Evolutionary conservation across 53 echinoderm and acorn worm genomes (phyloP).

Genomic region (Hippasteria phrygiana): DNA sequence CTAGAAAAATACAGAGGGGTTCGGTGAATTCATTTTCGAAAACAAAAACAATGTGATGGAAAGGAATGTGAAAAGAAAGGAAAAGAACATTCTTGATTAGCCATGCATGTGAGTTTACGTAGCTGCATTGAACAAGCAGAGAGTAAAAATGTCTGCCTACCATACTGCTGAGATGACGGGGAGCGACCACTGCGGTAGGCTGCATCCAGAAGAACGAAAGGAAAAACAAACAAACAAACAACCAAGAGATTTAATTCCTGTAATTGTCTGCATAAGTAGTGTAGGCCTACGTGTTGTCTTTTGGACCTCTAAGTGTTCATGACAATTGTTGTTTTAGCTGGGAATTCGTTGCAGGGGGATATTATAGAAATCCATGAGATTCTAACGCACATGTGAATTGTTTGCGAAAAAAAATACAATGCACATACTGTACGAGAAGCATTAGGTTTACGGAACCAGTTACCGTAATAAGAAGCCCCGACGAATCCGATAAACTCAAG

Average conservation of each 20-base stretch:
- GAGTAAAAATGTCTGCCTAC: slow-evolving; percentile 13
- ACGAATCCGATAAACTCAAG: no score
- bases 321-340: not conserved
- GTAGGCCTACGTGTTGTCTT: not conserved
- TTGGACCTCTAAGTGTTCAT: not conserved
- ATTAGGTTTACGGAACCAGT: no score
- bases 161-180: slow-evolving; percentile 40
- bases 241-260: slow-evolving; percentile 23
- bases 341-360: slow-evolving; percentile 13
- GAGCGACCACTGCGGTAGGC: slow-evolving; percentile 52
- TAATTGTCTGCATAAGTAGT: slow-evolving; percentile 8
- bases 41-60: slow-evolving; percentile 7
- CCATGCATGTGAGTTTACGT: slow-evolving; percentile 1
- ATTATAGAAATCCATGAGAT: no score
- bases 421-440: no score
- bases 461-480: no score
- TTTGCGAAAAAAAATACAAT: no score
- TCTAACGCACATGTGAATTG: no score
- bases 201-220: slow-evolving; percentile 34
- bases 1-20: not conserved
- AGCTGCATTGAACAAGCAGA: not conserved
- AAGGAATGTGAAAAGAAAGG: not conserved
- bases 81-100: not conserved
- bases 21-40: not conserved
- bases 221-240: slow-evolving; percentile 55